Conservation (phyloP, 2,888 invertebrate genomes). For the Leptopilina myrica region DNA sequence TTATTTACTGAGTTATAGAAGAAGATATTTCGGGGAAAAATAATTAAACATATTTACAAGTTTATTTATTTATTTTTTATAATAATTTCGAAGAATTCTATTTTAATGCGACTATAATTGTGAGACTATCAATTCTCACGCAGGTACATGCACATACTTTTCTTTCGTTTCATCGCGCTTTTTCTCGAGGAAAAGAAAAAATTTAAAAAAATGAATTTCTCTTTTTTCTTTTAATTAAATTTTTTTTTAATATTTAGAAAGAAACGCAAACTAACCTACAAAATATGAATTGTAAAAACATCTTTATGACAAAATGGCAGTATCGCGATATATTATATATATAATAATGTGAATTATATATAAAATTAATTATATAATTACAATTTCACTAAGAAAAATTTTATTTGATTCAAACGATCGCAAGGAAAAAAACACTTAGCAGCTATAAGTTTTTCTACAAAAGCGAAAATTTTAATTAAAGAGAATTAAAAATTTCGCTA, state of each 20-base stretch:
- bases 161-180: constrained; percentile 43
- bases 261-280: constrained; percentile 49
- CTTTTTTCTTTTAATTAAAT: constrained; percentile 27
- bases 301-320: constrained; percentile 53
- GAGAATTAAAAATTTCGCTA: no score
- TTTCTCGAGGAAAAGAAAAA: constrained; percentile 42
- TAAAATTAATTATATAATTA: constrained; percentile 58
- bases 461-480: no score
- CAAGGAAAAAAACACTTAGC: no score
- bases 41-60: constrained; percentile 6
- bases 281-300: constrained; percentile 56
- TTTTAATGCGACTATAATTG: constrained; percentile 17
- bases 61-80: background rate
- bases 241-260: constrained; percentile 5
- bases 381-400: no score
- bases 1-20: constrained; percentile 5
- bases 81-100: constrained; percentile 16
- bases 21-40: background rate
- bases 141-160: constrained; percentile 40
- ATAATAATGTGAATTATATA: background rate
- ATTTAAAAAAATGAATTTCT: background rate
- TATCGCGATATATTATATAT: constrained; percentile 19
- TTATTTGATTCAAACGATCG: no score
- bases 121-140: constrained; percentile 26
- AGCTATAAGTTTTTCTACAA: no score